A percentile compares a stretch with the other conserved stretches of the same genome.
Conservation (phyloP, 2,888 invertebrate genomes). For the Siphlonurus alternatus region DNA sequence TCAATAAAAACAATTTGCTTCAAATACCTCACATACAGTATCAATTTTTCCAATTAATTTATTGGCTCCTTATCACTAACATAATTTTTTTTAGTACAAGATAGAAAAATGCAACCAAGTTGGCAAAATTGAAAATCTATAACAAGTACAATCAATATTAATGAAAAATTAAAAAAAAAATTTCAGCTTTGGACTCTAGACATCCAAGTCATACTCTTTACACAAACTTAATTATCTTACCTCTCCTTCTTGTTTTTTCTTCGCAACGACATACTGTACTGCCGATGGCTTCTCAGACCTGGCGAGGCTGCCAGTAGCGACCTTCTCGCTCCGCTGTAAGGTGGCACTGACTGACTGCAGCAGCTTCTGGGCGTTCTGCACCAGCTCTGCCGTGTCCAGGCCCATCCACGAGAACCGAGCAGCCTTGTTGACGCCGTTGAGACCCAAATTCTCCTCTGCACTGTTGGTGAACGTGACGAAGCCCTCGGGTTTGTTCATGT, state of each 20-base stretch:
- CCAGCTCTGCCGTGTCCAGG: slow-evolving; percentile 22
- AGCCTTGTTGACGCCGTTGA: not conserved
- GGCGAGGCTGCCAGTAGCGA: slow-evolving; percentile 2
- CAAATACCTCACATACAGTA: too few species aligned
- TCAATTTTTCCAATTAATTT: too few species aligned
- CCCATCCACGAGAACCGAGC: slow-evolving; percentile 6
- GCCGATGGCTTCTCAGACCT: not conserved
- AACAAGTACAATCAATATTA: too few species aligned
- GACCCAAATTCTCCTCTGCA: not conserved
- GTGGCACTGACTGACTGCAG: slow-evolving; percentile 27
- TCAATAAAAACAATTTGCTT: too few species aligned
- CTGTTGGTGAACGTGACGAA: not conserved
- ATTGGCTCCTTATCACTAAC: too few species aligned
- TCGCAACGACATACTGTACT: not conserved
- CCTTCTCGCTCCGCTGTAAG: slow-evolving; percentile 25
- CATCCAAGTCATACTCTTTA: too few species aligned
- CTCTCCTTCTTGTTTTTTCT: not conserved
- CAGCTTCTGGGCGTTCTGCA: slow-evolving; percentile 28
- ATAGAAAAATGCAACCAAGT: too few species aligned
- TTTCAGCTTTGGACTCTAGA: too few species aligned
- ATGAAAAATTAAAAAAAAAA: too few species aligned
- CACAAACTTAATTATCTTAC: too few species aligned
- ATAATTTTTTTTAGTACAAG: too few species aligned
- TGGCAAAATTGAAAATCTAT: too few species aligned
- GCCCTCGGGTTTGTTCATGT: not conserved